Conservation (phyloP, 2,888 invertebrate species). For the Conchocele bisecta region DNA sequence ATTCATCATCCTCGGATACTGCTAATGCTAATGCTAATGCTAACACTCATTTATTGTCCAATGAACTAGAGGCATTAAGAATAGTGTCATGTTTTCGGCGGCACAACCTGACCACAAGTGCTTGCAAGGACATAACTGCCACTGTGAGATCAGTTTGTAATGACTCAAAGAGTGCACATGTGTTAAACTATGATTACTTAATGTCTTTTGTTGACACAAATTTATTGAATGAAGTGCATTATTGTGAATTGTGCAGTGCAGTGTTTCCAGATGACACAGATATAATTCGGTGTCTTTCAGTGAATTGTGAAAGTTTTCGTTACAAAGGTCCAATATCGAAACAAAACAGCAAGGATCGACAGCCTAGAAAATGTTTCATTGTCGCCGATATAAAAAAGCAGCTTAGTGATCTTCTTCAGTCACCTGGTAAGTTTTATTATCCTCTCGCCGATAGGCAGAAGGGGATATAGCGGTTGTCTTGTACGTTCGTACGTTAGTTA, state of each 20-base stretch:
- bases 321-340: conserved; percentile 46
- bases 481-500: too few species aligned
- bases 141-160: conserved; percentile 29
- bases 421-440: too few species aligned
- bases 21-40: conserved; percentile 4
- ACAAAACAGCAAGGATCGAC: conserved; percentile 21
- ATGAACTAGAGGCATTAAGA: conserved; percentile 32
- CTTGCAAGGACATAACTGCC: conserved; percentile 31
- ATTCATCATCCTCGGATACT: neutral
- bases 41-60: conserved; percentile 10
- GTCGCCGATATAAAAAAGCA: conserved; percentile 44
- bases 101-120: conserved; percentile 29
- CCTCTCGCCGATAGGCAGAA: too few species aligned
- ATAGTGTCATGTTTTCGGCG: conserved; percentile 36
- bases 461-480: too few species aligned
- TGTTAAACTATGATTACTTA: conserved; percentile 28
- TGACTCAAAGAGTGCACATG: conserved; percentile 21
- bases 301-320: conserved; percentile 42
- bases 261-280: conserved; percentile 34
- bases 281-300: conserved; percentile 16
- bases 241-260: conserved; percentile 34
- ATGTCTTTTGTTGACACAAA: conserved; percentile 21
- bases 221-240: conserved; percentile 30
- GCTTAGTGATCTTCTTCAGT: conserved; percentile 32
- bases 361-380: conserved; percentile 37